Evolutionary conservation across 2,113 vertebrate genomes (phyloP), one percentile per base, ranked within the genome.

Genomic region (Abramis brama): DNA sequence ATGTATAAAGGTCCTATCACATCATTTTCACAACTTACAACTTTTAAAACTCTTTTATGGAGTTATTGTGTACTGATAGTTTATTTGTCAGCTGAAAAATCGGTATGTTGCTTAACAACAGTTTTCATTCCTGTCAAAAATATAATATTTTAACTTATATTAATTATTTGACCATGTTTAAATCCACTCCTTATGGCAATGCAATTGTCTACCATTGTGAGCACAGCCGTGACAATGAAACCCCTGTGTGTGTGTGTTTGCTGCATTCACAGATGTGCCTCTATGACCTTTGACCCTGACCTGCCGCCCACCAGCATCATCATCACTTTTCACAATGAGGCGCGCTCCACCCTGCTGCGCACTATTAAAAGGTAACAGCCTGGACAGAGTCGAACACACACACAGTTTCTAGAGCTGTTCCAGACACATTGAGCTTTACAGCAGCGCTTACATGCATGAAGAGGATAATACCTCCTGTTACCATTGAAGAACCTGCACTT

Each of bases 271-370:
- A 99, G 98, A 86, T 99, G 98, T 85, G 95, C 98, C 0, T 95
- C 97, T 2, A 86, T 97, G 77, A 96, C 66, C 84, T 98, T 97
- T 57, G 96, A 97, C 43, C 0, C 88, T 0, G 96, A 99, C 86
- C 93, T 99, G 59, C 97, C 97, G 0, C 88, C 97, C 84, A 98
- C 98, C 76, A 99, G 97, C 2, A 84, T 99, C 91, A 95, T 99
- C 91, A 96, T 99, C 93, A 99, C 98, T 55, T 99, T 99, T 92
- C 98, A 99, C 94, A 99, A 99, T 0, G 98, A 99, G 91, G 98
- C 98, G 0, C 97, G 98, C 36, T 99, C 98, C 0, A 98, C 98
- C 0, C 95, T 99, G 17, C 95, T 99, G 45, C 97, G 98, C 89
- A 99, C 98, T 0, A 94, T 99, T 85, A 99, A 95, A 90, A 99